Evolutionary conservation across 2,113 vertebrate species (phyloP).

Genomic region (Oreotrochilus melanogaster): DNA sequence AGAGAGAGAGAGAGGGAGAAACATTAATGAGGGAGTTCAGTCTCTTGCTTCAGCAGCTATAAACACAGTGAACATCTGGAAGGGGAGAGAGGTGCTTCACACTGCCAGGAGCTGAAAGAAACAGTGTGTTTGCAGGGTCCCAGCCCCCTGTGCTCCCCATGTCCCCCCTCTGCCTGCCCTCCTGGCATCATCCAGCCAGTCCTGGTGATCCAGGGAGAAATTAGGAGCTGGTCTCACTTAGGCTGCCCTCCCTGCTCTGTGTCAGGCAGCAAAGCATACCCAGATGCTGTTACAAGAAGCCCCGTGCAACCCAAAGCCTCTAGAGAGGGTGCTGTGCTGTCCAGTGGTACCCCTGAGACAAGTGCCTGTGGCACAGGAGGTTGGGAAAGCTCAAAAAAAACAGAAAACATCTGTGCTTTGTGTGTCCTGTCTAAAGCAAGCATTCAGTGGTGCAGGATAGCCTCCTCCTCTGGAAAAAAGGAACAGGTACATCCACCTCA

Average conservation of each 20-base stretch:
- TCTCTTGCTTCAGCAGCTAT: conserved; percentile 80
- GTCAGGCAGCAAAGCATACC: background rate
- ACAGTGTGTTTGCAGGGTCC: conserved; percentile 60
- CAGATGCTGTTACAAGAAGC: background rate
- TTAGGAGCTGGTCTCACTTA: background rate
- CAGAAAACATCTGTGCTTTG: background rate
- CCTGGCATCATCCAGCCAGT: background rate
- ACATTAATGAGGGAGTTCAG: conserved; percentile 79
- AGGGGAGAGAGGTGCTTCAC: conserved; percentile 36
- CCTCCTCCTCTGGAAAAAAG: background rate
- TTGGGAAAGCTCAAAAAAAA: background rate
- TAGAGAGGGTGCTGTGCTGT: background rate
- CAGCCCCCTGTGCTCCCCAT: conserved; percentile 35
- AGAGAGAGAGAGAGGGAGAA: conserved; percentile 22
- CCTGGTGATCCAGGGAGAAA: background rate
- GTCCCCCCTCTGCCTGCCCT: conserved; percentile 60
- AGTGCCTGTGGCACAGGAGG: background rate
- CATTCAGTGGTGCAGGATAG: background rate
- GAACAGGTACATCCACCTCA: background rate
- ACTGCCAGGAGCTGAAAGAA: conserved; percentile 70
- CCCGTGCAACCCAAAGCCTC: background rate
- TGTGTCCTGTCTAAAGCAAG: background rate
- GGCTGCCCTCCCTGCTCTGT: background rate
- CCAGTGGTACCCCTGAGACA: background rate
- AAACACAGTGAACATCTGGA: conserved; percentile 87